Base-by-base conservation (phyloP, 1,140 invertebrate species). In the Forficula auricularia region DNA sequence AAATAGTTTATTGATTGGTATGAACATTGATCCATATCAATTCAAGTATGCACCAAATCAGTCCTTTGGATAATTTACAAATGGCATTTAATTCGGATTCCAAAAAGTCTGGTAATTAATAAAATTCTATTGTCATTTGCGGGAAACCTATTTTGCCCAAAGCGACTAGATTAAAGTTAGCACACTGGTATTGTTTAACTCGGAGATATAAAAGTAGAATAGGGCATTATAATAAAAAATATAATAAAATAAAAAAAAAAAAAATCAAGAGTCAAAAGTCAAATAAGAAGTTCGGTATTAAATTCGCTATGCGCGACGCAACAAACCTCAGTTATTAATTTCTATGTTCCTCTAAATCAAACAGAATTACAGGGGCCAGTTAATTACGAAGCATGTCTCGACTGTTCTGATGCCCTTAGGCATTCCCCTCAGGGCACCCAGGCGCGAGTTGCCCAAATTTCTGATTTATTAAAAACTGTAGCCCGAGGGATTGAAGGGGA, bases 281-380 rank as follows among this genome's bases (percentile, higher is more conserved):
- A 54, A 54, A 54, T 52, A 54, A 49, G 46, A 50, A 54, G 52
- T 52, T 48, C 43, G 13, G 50, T 48, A 54, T 54, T 49, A 54
- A 54, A 54, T 51, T 47, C 44, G 42, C 44, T 42, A 46, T 44
- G 44, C 46, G 43, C 42, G 50, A 22, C 45, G 39, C 40, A 45
- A 42, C 44, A 44, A 48, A 44, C 46, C 38, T 44, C 16, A 22
- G 44, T 48, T 54, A 54, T 54, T 54, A 54, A 54, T 54, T 54
- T 54, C 51, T 52, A 51, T 45, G 50, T 49, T 48, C 51, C 48
- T 22, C 45, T 51, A 52, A 54, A 54, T 54, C 49, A 54, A 54
- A 54, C 53, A 54, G 45, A 52, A 54, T 52, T 52, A 48, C 48
- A 45, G 50, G 47, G 22, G 49, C 34, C 51, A 52, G 53, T 52